Evolutionary conservation across 1,140 invertebrate genomes (phyloP), one percentile per base, ranked within the genome.

Genomic region (Drosophila oshimai): DNA sequence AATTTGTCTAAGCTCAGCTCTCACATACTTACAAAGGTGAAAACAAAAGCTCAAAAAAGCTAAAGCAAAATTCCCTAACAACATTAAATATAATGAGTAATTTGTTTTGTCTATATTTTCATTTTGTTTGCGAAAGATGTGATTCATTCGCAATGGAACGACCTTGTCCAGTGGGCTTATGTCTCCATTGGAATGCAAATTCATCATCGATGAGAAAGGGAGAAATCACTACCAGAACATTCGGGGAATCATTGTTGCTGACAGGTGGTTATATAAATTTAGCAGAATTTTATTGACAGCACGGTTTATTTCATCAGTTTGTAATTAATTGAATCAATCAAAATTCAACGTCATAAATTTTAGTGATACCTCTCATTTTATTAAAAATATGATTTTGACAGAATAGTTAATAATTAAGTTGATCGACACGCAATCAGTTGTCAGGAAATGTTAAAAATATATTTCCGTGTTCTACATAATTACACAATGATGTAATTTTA

Each of bases 1-100:
- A 61, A 72, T 72, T 72, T 51, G 68, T 51, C 31, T 45, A 72
- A 72, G 68, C 51, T 28, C 12, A 9, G 18, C 29, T 68, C 50
- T 46, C 10, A 6, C 24, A 31, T 36, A 47, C 50, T 46, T 7
- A 6, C 24, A 31, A 29, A 47, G 41, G 60, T 47, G 41, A 15
- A 62, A 46, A 46, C 12, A 15, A 47, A 64, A 64, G 31, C 54
- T 42, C 6, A 0, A 33, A 26, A 44, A 60, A 60, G 26, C 34
- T 18, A 29, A 42, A 61, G 4, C 18, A n/a, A 42, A 60, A 37
- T 24, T 31, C n/a, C 6, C 17, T 37, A 62, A 45, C 37, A 51
- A 46, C 68, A 72, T 72, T 72, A 61, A 51, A 72, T 51, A 34
- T 61, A 72, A 72, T 72, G 68, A 72, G 46, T 72, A 72, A 72